Evolutionary conservation across 2,113 vertebrate genomes (phyloP), one percentile per base, ranked within the genome.

Genomic region (Melanerpes formicivorus): DNA sequence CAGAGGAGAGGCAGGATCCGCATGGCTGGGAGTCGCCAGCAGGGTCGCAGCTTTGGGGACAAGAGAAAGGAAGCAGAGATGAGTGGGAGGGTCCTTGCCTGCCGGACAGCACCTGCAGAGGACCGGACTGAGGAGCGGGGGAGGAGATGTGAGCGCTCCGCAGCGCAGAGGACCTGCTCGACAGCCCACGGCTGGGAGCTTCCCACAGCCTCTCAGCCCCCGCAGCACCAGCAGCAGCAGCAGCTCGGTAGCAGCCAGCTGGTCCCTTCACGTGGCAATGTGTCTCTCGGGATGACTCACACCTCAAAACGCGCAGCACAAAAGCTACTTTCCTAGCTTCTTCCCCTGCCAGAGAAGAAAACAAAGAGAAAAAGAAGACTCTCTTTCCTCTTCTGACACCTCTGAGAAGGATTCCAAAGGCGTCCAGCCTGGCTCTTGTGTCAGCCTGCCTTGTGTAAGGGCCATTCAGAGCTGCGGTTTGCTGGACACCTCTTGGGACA

Each of bases 111-210:
- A 58, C 40, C 46, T 73, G 71, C 16, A 14, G 15, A 30, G 62
- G 21, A 29, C 1, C 3, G 42, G 40, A 14, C 27, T 2, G 48
- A 72, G 27, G 37, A 72, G 18, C 71, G 23, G 23, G 58, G 42
- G n/a, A 80, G 44, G 44, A 83, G 88, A 42, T 67, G 56, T 64
- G 54, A 46, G 64, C 82, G 2, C 60, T 25, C 80, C 56, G 46
- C 8, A 3, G 4, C 2, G 6, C 40, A 29, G 11, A 91, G 19
- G 50, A 72, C 3, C 7, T 0, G 0, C 50, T 65, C 3, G 0
- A 18, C 65, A 90, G 64, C 60, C 42, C 0, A 1, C 19, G n/a
- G 40, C 4, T n/a, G 12, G 7, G 27, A 87, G 30, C 25, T 3
- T 80, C 23, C 85, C 0, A 1, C 58, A 66, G 56, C 52, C 11